Percentiles rank a stretch among this genome's conserved stretches.
Conservation (phyloP, 1,140 invertebrate genomes). For the Antheraea pernyi region DNA sequence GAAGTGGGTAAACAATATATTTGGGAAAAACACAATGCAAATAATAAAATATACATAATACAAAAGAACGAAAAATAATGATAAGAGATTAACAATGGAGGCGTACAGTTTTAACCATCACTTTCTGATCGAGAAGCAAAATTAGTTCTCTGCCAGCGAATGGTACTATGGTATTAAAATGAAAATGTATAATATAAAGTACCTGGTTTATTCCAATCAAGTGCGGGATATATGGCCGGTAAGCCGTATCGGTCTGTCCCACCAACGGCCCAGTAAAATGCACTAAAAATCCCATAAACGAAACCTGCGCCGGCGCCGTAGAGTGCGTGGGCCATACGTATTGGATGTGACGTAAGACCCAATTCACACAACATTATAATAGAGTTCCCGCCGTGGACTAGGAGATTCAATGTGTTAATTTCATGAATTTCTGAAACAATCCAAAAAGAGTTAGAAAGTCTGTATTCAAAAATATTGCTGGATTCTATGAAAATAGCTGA, state of each 20-base stretch:
- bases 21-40: no score
- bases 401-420: constrained; percentile 83
- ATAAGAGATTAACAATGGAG: no score
- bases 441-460: no score
- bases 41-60: no score
- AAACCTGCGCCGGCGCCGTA: constrained; percentile 78
- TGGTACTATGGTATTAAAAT: no score
- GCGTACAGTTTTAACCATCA: no score
- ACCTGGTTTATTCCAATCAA: constrained; percentile 73
- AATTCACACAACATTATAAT: constrained; percentile 87
- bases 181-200: background rate
- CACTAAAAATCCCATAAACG: constrained; percentile 66
- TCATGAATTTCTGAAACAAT: constrained; percentile 71
- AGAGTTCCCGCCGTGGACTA: constrained; percentile 87
- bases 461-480: no score
- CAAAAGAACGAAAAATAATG: no score
- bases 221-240: constrained; percentile 58
- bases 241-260: constrained; percentile 60
- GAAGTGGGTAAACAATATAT: no score
- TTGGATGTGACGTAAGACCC: constrained; percentile 84
- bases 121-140: no score
- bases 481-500: no score
- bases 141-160: no score
- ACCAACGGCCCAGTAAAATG: constrained; percentile 65
- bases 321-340: constrained; percentile 83